A percentile compares a stretch with the other conserved stretches of the same genome.
These are phyloP conservation scores for Spondyliosoma cantharus DNA, from an alignment of 2,797 vertebrate genomes.

Conservation along the genomic window DNA sequence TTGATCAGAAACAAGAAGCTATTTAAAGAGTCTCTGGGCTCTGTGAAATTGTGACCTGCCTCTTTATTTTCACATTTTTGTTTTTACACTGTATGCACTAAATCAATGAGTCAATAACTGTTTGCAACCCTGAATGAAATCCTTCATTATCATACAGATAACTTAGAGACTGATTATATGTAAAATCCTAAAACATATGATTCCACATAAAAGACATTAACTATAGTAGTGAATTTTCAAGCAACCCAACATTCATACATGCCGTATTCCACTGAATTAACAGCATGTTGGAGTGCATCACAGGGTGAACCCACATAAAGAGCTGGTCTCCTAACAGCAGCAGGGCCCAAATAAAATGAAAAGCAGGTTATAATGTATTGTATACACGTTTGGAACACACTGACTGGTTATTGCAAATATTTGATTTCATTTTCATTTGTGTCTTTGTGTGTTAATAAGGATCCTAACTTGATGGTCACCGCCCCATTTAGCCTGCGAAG, in stretches of 20 bases:
- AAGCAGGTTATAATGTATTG: not conserved
- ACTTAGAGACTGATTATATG: no score
- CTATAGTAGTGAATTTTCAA: not conserved
- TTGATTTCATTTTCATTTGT: not conserved
- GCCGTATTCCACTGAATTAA: not conserved
- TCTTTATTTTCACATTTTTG: not conserved
- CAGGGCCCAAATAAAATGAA: not conserved
- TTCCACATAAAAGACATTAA: not conserved
- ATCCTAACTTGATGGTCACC: not conserved
- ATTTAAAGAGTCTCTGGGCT: not conserved
- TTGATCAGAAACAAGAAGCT: not conserved
- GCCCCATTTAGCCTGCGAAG: not conserved
- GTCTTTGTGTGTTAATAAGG: not conserved
- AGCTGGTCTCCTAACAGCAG: not conserved
- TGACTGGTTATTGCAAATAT: constrained; percentile 8
- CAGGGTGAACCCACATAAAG: not conserved
- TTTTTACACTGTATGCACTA: not conserved
- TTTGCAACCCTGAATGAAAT: not conserved
- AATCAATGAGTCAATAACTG: not conserved
- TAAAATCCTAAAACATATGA: not conserved
- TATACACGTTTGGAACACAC: not conserved
- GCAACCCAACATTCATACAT: not conserved
- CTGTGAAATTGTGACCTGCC: not conserved
- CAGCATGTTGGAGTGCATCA: not conserved
- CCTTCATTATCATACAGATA: not conserved